Evolutionary conservation across 2,113 vertebrate genomes (phyloP).

Genomic region (Plectropomus leopardus): DNA sequence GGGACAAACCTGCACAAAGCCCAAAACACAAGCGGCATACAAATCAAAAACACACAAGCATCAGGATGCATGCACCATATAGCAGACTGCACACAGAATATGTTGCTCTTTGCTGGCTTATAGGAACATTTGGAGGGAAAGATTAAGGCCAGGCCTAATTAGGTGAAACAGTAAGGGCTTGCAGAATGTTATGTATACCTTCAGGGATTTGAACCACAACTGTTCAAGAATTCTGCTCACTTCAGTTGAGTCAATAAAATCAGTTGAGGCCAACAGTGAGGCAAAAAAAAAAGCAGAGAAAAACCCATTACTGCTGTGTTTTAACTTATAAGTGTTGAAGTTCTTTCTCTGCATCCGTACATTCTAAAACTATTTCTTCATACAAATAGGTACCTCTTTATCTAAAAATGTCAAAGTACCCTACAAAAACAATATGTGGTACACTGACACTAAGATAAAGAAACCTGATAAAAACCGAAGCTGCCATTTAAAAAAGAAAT

Average conservation of each 20-base stretch:
- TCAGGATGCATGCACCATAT: background rate
- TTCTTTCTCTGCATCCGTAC: conserved; percentile 10
- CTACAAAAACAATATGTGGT: background rate
- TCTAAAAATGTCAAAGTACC: background rate
- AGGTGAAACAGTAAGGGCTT: conserved; percentile 31
- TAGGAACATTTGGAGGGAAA: conserved; percentile 25
- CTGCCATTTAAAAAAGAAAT: background rate
- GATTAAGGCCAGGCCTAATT: conserved; percentile 21
- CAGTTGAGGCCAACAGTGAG: conserved; percentile 36
- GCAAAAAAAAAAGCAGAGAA: conserved; percentile 18
- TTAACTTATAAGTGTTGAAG: conserved; percentile 40
- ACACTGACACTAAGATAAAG: background rate
- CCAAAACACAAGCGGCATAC: background rate
- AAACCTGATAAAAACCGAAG: background rate
- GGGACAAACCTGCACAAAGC: conserved; percentile 5
- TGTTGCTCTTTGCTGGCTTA: conserved; percentile 1
- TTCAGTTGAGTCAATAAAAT: conserved; percentile 60
- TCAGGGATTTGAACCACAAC: conserved; percentile 27
- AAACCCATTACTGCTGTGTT: conserved; percentile 27
- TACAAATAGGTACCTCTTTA: background rate
- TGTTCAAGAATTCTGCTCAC: conserved; percentile 64
- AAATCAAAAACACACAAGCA: conserved; percentile 13
- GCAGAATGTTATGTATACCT: conserved; percentile 15
- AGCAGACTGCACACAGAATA: conserved; percentile 6
- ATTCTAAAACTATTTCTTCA: background rate